phyloP scores from a whole-genome alignment of 2,113 vertebrate genomes.

The Neofelis nebulosa region DNA sequence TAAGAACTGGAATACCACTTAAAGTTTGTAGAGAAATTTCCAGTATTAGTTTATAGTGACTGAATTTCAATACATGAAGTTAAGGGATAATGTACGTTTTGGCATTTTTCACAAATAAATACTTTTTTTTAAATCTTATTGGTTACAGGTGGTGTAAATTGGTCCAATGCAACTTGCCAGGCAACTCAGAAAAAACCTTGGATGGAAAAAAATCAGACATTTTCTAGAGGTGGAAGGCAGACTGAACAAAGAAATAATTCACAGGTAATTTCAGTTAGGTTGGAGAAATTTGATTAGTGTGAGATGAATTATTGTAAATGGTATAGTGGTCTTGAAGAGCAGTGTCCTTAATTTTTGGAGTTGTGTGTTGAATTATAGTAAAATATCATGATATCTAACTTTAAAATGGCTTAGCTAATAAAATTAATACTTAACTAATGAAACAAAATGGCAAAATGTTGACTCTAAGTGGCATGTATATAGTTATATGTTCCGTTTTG shows the following conservation, averaged over 20 bases:
- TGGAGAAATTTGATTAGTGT: constrained; percentile 30
- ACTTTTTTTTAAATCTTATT: constrained; percentile 53
- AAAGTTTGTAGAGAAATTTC: not conserved
- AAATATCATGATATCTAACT: not conserved
- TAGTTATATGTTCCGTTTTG: not conserved
- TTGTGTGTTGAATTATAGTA: not conserved
- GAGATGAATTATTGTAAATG: not conserved
- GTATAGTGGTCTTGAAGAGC: not conserved
- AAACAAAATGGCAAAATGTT: not conserved
- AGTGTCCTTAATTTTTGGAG: not conserved
- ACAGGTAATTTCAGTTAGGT: constrained; percentile 87
- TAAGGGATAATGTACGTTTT: constrained; percentile 9
- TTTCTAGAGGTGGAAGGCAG: constrained; percentile 91
- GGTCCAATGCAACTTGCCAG: constrained; percentile 93
- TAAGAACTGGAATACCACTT: not conserved
- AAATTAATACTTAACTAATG: not conserved
- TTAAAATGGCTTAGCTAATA: constrained; percentile 8
- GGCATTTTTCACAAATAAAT: constrained; percentile 15
- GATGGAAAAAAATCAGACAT: constrained; percentile 89
- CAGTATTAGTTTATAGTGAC: constrained; percentile 7
- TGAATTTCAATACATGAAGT: constrained; percentile 7
- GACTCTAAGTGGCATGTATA: not conserved
- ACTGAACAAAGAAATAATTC: constrained; percentile 90
- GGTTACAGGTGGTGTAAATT: constrained; percentile 84
- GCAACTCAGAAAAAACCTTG: constrained; percentile 92